Conservation (phyloP, 2,113 vertebrate species). For the Nesogale talazaci region DNA sequence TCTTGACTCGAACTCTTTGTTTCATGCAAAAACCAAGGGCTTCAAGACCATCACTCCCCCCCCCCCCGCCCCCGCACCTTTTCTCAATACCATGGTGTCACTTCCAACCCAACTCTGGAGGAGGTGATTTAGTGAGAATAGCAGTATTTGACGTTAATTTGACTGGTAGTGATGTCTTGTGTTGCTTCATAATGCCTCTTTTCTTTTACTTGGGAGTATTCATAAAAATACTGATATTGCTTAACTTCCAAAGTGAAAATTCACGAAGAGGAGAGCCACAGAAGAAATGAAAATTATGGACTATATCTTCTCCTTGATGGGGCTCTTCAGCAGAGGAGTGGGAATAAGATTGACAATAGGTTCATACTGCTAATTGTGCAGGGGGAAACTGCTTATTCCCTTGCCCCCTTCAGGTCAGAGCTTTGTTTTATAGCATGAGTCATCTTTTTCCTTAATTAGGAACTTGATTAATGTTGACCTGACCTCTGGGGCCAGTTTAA, state of each 20-base stretch:
- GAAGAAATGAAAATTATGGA: not conserved
- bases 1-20: constrained; percentile 3
- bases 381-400: not conserved
- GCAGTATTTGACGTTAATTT: constrained; percentile 28
- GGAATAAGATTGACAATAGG: not conserved
- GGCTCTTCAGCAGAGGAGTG: too few relatives aligned
- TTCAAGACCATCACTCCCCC: not conserved
- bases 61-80: not conserved
- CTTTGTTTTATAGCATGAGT: constrained; percentile 18
- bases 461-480: constrained; percentile 18
- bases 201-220: constrained; percentile 26
- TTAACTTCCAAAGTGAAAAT: constrained; percentile 28
- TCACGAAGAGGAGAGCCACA: not conserved
- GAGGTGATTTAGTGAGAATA: not conserved
- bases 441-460: not conserved
- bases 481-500: constrained; percentile 6
- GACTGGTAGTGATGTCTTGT: not conserved
- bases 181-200: constrained; percentile 24
- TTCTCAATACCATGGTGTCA: too few relatives aligned
- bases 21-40: constrained; percentile 9
- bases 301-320: not conserved
- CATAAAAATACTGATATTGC: constrained; percentile 45
- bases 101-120: too few relatives aligned
- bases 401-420: not conserved
- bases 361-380: constrained; percentile 4